Base-by-base conservation (phyloP, 2,888 invertebrate genomes). In the Xanthorhoe spadicearia region DNA sequence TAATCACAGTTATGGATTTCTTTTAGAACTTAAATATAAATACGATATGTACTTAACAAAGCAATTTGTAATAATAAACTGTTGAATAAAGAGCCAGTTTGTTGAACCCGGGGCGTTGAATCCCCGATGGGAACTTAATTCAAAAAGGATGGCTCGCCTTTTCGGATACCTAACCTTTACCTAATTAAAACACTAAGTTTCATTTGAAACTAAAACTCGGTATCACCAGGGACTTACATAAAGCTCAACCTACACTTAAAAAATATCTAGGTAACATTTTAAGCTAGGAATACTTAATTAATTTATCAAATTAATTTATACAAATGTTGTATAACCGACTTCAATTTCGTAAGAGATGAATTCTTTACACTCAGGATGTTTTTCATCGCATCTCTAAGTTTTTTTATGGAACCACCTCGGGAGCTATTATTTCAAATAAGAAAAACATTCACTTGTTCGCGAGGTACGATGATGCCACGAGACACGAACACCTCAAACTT, bases 101-200 rank as follows among this genome's bases (percentile, higher is more conserved):
- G 46, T 49, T 10, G 61, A 61, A 57, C 48, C 54, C 5, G 53
- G n/a, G 46, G 43, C 46, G 52, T 43, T 43, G 51, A 13, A 60
- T 46, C 17, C 13, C 59, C 43, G 35, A 38, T 35, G 13, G 35
- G 8, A 61, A 19, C 62, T 32, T 35, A 55, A 55, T 55, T 43
- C n/a, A 19, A 7, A 55, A 19, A 2, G 46, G 46, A 56, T 43
- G 17, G 38, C 51, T 51, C 23, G 17, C 13, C 17, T 51, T 51
- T 51, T 51, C 13, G 10, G 48, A 46, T 46, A 15, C 23, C n/a
- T n/a, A n/a, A 50, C 23, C n/a, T 23, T 23, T 23, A 19, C 13
- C 10, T 43, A 43, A 43, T 43, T 43, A 43, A 43, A 43, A 43
- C 13, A 43, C 17, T 7, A 15, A 48, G 48, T 48, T 48, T 48